Evolutionary conservation across 2,888 invertebrate genomes (phyloP), one percentile per base, ranked within the genome.

Genomic region (Chaetoderma sp.): DNA sequence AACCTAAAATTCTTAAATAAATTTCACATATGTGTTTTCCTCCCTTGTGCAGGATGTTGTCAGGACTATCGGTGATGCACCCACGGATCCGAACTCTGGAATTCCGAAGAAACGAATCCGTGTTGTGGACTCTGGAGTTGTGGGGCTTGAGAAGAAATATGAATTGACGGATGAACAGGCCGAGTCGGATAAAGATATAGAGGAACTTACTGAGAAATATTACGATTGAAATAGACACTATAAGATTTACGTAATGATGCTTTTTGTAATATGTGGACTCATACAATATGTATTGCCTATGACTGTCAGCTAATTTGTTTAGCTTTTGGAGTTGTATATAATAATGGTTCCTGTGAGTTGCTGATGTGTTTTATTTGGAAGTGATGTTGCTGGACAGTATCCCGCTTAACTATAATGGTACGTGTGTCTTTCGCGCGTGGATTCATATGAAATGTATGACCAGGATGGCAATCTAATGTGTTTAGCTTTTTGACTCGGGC

Each of bases 21-120:
- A n/a, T n/a, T n/a, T n/a, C n/a, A n/a, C n/a, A n/a, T n/a, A n/a
- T n/a, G n/a, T n/a, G 6, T 49, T 6, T 54, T 13, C 18, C 28
- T 54, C 18, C 32, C 4, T 54, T 3, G 44, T 61, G 28, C 63
- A 77, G 77, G 72, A 79, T 57, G 72, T 77, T n/a, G 58, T 79
- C 18, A 52, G 66, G 54, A 71, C 74, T 8, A 65, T 79, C n/a
- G 78, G 78, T 32, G 75, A 79, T 44, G 67, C 77, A 6, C 57
- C 63, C 13, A 60, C 76, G 18, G 75, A 69, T 62, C 49, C 52
- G 28, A 70, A 74, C 2, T 71, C 76, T 4, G 76, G 75, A 23
- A 47, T 67, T 23, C 79, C 79, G 28, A 72, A 65, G 63, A 67
- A 68, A 59, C 49, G 63, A 13, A 67, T 79, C 42, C 66, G 60